Conservation (phyloP, 2,888 invertebrate species). For the Junonia oenone region DNA sequence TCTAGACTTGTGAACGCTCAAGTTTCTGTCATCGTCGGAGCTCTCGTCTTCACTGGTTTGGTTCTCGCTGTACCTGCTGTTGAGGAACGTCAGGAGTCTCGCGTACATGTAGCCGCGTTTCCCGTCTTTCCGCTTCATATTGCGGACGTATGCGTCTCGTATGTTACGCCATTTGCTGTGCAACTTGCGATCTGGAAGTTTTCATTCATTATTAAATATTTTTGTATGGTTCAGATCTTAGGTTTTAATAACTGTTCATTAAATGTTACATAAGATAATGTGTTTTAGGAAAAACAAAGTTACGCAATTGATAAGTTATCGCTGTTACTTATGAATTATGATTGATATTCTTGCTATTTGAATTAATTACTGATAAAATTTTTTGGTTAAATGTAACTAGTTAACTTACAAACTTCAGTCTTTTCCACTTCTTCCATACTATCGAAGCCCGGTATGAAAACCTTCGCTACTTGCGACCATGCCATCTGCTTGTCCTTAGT, state of each 20-base stretch:
- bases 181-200: slow-evolving; percentile 52
- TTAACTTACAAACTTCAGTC: slow-evolving; percentile 56
- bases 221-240: too few relatives aligned
- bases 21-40: slow-evolving; percentile 16
- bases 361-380: neutral
- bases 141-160: slow-evolving; percentile 61
- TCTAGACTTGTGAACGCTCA: neutral
- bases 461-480: slow-evolving; percentile 51
- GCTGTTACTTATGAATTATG: neutral
- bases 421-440: slow-evolving; percentile 46
- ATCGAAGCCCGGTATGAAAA: slow-evolving; percentile 52
- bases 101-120: slow-evolving; percentile 53
- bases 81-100: slow-evolving; percentile 53
- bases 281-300: neutral
- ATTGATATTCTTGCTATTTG: neutral
- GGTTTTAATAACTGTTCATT: too few relatives aligned
- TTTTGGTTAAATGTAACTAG: neutral
- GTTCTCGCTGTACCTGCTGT: slow-evolving; percentile 39
- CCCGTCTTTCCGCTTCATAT: slow-evolving; percentile 39
- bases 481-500: slow-evolving; percentile 44
- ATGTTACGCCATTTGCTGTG: slow-evolving; percentile 67
- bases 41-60: slow-evolving; percentile 41
- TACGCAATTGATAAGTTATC: too few relatives aligned
- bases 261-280: too few relatives aligned
- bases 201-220: neutral